Evolutionary conservation across 1,140 invertebrate species (phyloP).

Genomic region (Probaryconus sp.): DNA sequence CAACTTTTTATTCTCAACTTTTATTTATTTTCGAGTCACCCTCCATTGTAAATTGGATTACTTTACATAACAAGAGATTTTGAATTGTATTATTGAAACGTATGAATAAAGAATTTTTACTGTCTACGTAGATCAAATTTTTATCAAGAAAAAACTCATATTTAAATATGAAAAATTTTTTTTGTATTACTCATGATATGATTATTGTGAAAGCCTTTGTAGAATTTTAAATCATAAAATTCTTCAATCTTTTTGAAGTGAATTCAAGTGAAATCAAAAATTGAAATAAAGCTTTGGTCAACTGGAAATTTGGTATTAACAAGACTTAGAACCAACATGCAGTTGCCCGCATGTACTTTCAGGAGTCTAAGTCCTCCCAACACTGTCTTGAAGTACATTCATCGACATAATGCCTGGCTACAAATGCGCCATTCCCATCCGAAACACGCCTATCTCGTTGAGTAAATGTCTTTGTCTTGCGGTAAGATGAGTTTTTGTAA

Average conservation of each 20-base stretch:
- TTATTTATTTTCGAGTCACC: conserved; percentile 18
- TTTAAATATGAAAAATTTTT: too few relatives aligned
- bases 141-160: too few relatives aligned
- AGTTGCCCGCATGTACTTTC: conserved; percentile 31
- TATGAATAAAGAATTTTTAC: too few relatives aligned
- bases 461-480: conserved; percentile 44
- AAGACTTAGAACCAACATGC: conserved; percentile 23
- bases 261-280: too few relatives aligned
- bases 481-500: conserved; percentile 47
- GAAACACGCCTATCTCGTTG: conserved; percentile 50
- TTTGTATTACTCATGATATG: too few relatives aligned
- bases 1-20: conserved; percentile 21
- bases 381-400: conserved; percentile 41
- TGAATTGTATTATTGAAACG: too few relatives aligned
- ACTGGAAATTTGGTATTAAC: conserved; percentile 41
- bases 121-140: too few relatives aligned
- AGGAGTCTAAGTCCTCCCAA: background rate
- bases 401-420: conserved; percentile 49
- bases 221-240: too few relatives aligned
- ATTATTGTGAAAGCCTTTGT: too few relatives aligned
- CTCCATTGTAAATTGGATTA: conserved; percentile 5
- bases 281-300: too few relatives aligned
- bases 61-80: conserved; percentile 24
- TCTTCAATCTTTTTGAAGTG: too few relatives aligned
- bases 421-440: conserved; percentile 43